These are phyloP conservation scores for Cryptus armator DNA, from an alignment of 2,888 invertebrate species.

Conservation along the genomic window DNA sequence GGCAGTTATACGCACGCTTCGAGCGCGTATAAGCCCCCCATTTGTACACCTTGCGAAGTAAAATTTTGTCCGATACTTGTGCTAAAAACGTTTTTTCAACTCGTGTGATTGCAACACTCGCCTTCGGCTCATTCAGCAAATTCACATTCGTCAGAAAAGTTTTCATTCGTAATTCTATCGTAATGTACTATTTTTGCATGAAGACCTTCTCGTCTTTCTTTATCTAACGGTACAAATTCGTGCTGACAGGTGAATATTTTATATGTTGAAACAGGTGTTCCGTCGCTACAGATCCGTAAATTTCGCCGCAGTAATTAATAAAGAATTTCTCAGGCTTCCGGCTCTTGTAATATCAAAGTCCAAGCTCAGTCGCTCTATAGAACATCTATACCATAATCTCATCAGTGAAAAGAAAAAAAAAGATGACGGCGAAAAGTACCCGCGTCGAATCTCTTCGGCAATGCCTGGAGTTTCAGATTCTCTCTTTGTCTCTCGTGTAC, in stretches of 20 bases:
- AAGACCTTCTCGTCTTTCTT: too few relatives aligned
- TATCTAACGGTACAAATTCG: not conserved
- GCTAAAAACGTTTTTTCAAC: too few relatives aligned
- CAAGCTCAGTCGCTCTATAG: slow-evolving; percentile 8
- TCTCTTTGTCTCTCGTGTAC: slow-evolving; percentile 40
- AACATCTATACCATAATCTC: not conserved
- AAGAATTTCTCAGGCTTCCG: slow-evolving; percentile 79
- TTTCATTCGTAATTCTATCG: too few relatives aligned
- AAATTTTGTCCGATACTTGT: too few relatives aligned
- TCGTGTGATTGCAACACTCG: too few relatives aligned
- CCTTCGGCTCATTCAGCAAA: too few relatives aligned
- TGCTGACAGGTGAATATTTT: not conserved
- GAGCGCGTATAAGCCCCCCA: too few relatives aligned
- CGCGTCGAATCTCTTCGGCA: slow-evolving; percentile 3
- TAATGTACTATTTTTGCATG: too few relatives aligned
- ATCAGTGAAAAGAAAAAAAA: not conserved
- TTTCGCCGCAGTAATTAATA: slow-evolving; percentile 41
- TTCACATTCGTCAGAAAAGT: too few relatives aligned
- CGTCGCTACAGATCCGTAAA: not conserved
- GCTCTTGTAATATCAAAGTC: slow-evolving; percentile 68
- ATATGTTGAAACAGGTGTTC: slow-evolving; percentile 28
- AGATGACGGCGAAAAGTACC: slow-evolving; percentile 25
- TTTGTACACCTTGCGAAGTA: too few relatives aligned
- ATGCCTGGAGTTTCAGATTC: slow-evolving; percentile 12
- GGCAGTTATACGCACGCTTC: too few relatives aligned